A percentile compares a stretch with the other conserved stretches of the same genome.
Evolutionary conservation across 2,888 invertebrate species (phyloP).

Genomic region (Alcis repandata): DNA sequence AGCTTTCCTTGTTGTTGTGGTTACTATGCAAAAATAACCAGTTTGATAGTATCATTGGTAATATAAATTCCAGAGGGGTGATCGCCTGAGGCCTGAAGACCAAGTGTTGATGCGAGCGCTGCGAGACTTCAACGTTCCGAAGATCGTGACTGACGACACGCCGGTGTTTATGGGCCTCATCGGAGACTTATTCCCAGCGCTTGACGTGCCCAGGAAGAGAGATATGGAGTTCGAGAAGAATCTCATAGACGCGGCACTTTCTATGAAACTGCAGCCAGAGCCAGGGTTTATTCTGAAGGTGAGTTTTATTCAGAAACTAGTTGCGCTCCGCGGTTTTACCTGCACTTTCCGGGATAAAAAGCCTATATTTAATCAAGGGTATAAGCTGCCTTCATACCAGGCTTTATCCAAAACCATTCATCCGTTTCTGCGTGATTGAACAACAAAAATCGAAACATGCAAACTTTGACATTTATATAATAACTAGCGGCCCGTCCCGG

Average conservation of each 20-base stretch:
- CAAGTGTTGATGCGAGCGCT: constrained; percentile 97
- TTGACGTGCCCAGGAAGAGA: constrained; percentile 96
- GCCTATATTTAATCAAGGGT: no score
- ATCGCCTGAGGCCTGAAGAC: constrained; percentile 93
- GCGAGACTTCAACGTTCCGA: constrained; percentile 97
- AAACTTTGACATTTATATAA: no score
- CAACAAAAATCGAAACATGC: no score
- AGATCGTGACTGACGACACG: constrained; percentile 96
- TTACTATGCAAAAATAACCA: no score
- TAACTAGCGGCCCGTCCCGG: no score
- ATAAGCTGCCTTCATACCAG: no score
- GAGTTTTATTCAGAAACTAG: neutral
- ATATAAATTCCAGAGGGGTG: constrained; percentile 84
- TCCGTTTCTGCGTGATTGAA: no score
- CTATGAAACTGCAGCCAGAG: constrained; percentile 95
- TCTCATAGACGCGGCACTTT: constrained; percentile 91
- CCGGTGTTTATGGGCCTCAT: constrained; percentile 98
- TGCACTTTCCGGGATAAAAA: no score
- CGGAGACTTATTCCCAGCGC: constrained; percentile 96
- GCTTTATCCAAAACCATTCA: no score
- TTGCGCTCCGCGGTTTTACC: no score
- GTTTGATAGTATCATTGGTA: no score
- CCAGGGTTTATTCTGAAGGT: constrained; percentile 95
- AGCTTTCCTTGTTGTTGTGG: no score
- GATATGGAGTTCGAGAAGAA: constrained; percentile 94